Base-by-base conservation (phyloP, 2,113 vertebrate species). In the Tachysurus vachellii region DNA sequence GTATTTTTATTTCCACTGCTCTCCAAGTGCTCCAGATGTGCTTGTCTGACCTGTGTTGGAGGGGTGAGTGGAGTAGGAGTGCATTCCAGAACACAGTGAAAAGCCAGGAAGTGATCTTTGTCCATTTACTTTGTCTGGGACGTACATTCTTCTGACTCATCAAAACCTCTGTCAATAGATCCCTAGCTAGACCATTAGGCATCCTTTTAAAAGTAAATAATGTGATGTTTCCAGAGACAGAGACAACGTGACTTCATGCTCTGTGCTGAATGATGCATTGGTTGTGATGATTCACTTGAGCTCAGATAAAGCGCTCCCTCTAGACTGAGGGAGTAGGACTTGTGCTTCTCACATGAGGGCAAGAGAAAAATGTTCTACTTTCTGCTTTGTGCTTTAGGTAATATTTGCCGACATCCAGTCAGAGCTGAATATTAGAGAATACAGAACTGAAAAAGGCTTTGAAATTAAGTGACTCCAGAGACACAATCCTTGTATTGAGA, bases 41-140 rank as follows among this genome's bases (percentile, higher is more conserved):
- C 14, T 2, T 79, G 83, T 36, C 59, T 66, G 84, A 79, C 84
- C 75, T 64, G 84, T 17, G 73, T 59, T 85, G 57, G 70, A 85
- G 19, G 57, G 57, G 75, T 79, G 44, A 85, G n/a, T 54, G 75
- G 59, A 66, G 84, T 77, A 66, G 84, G 84, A 79, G 84, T 85
- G 75, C 73, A 85, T 85, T 79, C 84, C 84, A 53, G 42, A 77
- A 54, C 59, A 28, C 56, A 53, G 71, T 28, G 23, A 85, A 61
- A 57, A 59, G 54, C 47, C 42, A 77, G 84, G 36, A 77, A 36
- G 59, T 57, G 21, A 66, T 62, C 44, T 54, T 64, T 79, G 71
- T 85, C 31, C 56, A 61, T 76, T 85, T 53, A 50, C 44, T 77
- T 31, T 28, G 44, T 26, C 70, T 77, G 54, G 42, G 26, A 42